Base-by-base conservation (phyloP, 2,797 vertebrate genomes). In the Novumbra hubbsi region DNA sequence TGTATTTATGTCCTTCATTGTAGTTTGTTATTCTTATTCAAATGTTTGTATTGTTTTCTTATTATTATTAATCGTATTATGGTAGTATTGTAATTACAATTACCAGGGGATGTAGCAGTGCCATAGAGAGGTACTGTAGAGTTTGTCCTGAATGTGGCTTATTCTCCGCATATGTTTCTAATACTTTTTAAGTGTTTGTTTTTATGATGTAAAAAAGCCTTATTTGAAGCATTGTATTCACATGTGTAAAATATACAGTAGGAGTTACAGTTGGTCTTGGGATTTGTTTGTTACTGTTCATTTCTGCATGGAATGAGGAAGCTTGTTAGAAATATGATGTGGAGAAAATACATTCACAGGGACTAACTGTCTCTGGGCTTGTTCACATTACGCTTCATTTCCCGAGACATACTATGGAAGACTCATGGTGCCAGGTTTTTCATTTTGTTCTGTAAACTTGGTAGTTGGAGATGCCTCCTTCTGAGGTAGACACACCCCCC, bases 301-400 rank as follows among this genome's bases (percentile, higher is more conserved):
- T 71, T 48, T 80, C 82, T 87, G 85, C 85, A 84, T 65, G 78
- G 90, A 92, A 85, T 89, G 88, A 90, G 81, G 80, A 81, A 80
- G 71, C 21, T 0, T 38, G 11, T 30, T 80, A 84, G 86, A 86
- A 85, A 87, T 84, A 88, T 91, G 86, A 92, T 83, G 78, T 89
- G 86, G 87, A 88, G 85, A 82, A 55, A 48, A 52, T 72, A 17
- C 41, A 76, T 7, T 75, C 65, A 67, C 73, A 34, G n/a, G 80
- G 73, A 76, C 62, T 73, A 67, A 75, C 63, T 62, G 41, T 45
- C 41, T 45, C 14, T 45, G 41, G 41, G 41, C 41, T 45, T 45
- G 41, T 45, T 45, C 1, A 45, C 41, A 45, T 45, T 45, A 12
- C 9, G 0, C 41, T 11, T 1, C 41, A 38, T 38, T 45, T 45